A percentile compares a stretch with the other conserved stretches of the same genome.
phyloP scores from a whole-genome alignment of 2,113 vertebrate species.

The Ceyx cyanopectus region DNA sequence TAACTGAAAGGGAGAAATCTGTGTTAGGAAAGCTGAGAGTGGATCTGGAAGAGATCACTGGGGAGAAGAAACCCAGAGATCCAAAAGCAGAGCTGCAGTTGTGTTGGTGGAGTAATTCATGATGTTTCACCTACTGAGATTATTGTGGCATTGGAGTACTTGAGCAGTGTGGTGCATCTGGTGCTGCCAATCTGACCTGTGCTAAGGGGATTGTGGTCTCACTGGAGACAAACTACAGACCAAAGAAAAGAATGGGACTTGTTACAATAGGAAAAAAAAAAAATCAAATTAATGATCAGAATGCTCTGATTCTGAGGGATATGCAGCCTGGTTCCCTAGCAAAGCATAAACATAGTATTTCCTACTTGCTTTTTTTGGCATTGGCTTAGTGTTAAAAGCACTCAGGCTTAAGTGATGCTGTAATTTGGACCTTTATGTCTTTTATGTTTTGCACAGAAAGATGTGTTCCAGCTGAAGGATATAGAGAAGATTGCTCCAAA shows the following conservation, averaged over 20 bases:
- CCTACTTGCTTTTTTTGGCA: background rate
- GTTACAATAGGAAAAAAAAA: background rate
- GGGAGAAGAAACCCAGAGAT: background rate
- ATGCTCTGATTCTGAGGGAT: background rate
- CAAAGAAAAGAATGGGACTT: background rate
- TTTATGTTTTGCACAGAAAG: constrained; percentile 85
- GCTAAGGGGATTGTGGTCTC: background rate
- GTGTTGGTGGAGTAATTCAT: background rate
- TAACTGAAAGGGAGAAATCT: background rate
- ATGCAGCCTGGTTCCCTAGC: background rate
- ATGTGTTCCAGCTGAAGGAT: constrained; percentile 97
- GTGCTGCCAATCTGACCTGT: background rate
- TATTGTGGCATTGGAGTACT: background rate
- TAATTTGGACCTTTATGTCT: background rate
- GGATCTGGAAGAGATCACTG: background rate
- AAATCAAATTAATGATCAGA: background rate
- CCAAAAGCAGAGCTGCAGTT: background rate
- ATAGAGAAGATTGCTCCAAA: constrained; percentile 98
- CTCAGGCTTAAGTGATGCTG: background rate
- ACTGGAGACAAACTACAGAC: background rate
- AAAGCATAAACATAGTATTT: background rate
- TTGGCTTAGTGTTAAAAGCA: background rate
- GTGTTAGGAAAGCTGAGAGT: background rate
- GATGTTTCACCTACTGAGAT: background rate
- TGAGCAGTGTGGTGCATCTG: background rate